A percentile compares a stretch with the other conserved stretches of the same genome.
phyloP scores from a whole-genome alignment of 1,140 invertebrate species.

The Contarinia nasturtii region DNA sequence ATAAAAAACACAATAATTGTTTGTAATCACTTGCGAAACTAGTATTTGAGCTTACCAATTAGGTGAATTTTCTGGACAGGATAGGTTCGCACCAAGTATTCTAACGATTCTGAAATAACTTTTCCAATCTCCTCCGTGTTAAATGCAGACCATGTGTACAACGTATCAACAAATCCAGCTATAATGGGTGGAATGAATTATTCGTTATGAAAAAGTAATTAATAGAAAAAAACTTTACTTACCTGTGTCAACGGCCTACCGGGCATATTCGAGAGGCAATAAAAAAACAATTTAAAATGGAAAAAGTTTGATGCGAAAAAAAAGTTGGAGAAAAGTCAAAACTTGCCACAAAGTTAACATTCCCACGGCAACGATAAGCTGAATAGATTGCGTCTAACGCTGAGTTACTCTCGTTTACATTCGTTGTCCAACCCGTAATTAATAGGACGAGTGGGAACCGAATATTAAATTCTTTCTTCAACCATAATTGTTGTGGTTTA shows the following conservation, averaged over 20 bases:
- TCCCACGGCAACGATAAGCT: background rate
- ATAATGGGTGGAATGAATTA: background rate
- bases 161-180: slow-evolving; percentile 16
- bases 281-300: too few relatives aligned
- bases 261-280: too few relatives aligned
- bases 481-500: background rate
- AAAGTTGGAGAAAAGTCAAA: too few relatives aligned
- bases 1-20: too few relatives aligned
- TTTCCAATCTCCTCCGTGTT: slow-evolving; percentile 20
- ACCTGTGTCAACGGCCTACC: too few relatives aligned
- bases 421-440: background rate
- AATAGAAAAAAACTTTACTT: too few relatives aligned
- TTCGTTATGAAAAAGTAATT: too few relatives aligned
- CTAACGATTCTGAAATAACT: slow-evolving; percentile 11
- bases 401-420: background rate
- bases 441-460: background rate
- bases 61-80: slow-evolving; percentile 16
- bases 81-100: slow-evolving; percentile 11
- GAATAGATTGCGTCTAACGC: background rate
- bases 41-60: slow-evolving; percentile 13
- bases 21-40: too few relatives aligned
- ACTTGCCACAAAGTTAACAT: background rate
- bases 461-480: background rate
- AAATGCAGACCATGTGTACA: slow-evolving; percentile 22
- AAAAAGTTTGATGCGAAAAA: too few relatives aligned